Conservation (phyloP, 2,888 invertebrate genomes). For the Dioctria rufipes region DNA sequence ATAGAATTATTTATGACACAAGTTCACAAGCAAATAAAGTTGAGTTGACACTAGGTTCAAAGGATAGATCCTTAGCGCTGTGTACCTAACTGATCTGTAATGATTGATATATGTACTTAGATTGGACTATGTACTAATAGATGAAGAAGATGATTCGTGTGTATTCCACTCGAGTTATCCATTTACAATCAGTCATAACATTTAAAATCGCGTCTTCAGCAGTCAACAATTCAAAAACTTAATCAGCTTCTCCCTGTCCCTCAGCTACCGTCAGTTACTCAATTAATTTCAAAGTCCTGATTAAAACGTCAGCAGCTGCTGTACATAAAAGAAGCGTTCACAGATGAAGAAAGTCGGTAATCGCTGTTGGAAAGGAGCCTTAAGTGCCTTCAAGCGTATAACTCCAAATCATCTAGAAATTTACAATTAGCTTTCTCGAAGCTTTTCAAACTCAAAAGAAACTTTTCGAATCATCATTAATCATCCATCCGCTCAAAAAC, state of each 20-base stretch:
- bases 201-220: not conserved
- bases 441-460: constrained; percentile 32
- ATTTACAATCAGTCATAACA: not conserved
- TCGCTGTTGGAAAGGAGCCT: constrained; percentile 2
- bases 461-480: constrained; percentile 51
- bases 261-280: not conserved
- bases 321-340: not conserved
- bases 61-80: not conserved
- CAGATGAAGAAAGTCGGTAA: constrained; percentile 26
- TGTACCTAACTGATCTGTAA: no score
- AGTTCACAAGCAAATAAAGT: no score
- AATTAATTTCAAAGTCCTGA: not conserved
- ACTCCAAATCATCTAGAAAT: constrained; percentile 36
- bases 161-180: not conserved
- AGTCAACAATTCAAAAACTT: not conserved
- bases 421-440: constrained; percentile 48
- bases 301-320: constrained; percentile 20
- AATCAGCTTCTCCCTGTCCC: not conserved
- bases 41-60: not conserved
- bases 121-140: no score
- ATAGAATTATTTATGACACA: no score
- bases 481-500: constrained; percentile 48
- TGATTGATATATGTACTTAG: no score
- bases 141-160: no score
- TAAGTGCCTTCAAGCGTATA: constrained; percentile 30